Base-by-base conservation (phyloP, 2,113 vertebrate genomes). In the Rhynchopsitta pachyrhyncha region DNA sequence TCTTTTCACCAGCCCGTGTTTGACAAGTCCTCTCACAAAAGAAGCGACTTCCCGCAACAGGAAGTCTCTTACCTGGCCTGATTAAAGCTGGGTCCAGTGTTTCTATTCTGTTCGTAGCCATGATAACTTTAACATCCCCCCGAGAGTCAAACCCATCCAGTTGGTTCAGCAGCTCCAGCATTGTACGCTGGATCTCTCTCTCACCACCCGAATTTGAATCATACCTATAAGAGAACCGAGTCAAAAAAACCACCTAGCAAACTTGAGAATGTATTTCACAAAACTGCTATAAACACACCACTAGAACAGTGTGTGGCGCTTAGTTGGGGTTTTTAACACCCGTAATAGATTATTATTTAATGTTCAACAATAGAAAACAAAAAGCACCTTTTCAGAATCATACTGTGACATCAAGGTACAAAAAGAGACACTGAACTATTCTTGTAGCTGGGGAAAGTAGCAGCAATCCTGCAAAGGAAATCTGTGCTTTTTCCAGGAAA, bases 61-160 rank as follows among this genome's bases (percentile, higher is more conserved):
- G 28, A 31, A 47, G 33, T 59, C 20, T 91, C 82, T 86, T 92
- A 99, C 99, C 99, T 96, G 99, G 99, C 96, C 99, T 98, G 97
- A 99, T 99, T 91, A 99, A 98, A 22, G 99, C 99, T 5, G 99
- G 99, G 83, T 99, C 99, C 89, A 99, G 94, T 5, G 99, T 99
- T 96, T 99, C 99, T 98, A 99, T 99, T 92, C 99, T 98, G 93
- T 99, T 99, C 53, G 99, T 99, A 68, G 99, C 99, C 99, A 99
- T 99, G 93, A 99, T 99, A 25, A 99, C 99, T 97, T 99, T 99
- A 8, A 99, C 99, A 4, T 99, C 99, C 11, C 99, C 99, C 18
- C 99, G 97, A 0, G 99, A 99, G 93, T 99, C 99, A 91, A 99
- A 99, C 35, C 99, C 99, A 57, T 99, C 99, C 93, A 99, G 74